Evolutionary conservation across 2,888 invertebrate species (phyloP).

Genomic region (Xestoiulus laeticollis): DNA sequence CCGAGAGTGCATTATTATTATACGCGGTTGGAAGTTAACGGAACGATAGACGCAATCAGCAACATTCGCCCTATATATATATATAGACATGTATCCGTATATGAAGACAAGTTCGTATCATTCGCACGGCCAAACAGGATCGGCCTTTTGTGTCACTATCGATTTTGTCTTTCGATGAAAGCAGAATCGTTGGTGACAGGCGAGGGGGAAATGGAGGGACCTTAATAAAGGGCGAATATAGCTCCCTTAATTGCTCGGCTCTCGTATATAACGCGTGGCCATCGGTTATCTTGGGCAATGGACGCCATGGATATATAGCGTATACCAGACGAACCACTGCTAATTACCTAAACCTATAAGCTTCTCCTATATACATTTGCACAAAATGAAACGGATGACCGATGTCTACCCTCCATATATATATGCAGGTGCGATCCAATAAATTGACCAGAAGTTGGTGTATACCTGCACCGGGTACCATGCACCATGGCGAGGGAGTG

Average conservation of each 20-base stretch:
- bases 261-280: no score
- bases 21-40: neutral
- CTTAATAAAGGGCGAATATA: neutral
- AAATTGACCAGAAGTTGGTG: no score
- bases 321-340: no score
- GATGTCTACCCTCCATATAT: neutral
- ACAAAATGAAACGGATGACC: neutral
- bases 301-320: no score
- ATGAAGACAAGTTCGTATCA: neutral
- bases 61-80: no score
- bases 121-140: neutral
- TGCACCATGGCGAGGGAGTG: no score
- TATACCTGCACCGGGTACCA: no score
- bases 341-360: no score
- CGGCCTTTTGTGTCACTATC: neutral
- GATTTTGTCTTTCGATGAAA: constrained; percentile 21
- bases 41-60: no score
- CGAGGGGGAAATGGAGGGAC: neutral
- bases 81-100: neutral
- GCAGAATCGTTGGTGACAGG: neutral
- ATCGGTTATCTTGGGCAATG: neutral
- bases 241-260: neutral
- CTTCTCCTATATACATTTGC: no score
- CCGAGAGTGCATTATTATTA: neutral
- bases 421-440: no score